Conservation (phyloP, 2,888 invertebrate genomes). For the Nudaria mundana region DNA sequence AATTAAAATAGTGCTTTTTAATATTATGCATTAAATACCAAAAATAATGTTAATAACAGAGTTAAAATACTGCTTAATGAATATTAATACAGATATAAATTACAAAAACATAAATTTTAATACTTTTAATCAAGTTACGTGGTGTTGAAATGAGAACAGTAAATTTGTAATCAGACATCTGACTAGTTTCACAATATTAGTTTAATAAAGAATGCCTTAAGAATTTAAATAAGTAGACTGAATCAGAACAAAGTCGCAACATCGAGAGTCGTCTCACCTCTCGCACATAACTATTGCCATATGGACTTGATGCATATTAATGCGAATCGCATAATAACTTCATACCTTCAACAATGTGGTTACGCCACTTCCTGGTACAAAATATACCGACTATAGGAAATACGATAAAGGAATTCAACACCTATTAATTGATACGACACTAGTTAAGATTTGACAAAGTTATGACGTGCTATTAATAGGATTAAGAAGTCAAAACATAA, state of each 20-base stretch:
- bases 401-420: constrained; percentile 23
- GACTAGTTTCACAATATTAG: constrained; percentile 30
- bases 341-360: constrained; percentile 54
- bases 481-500: too few species aligned
- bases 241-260: constrained; percentile 35
- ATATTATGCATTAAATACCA: too few species aligned
- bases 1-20: too few species aligned
- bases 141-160: not conserved
- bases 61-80: too few species aligned
- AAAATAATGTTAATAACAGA: too few species aligned
- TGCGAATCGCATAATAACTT: constrained; percentile 57
- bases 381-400: constrained; percentile 30
- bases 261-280: constrained; percentile 41
- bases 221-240: constrained; percentile 34
- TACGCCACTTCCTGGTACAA: constrained; percentile 65
- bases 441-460: not conserved
- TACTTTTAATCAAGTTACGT: not conserved
- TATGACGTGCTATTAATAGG: not conserved
- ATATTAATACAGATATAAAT: not conserved
- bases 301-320: constrained; percentile 66
- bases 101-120: not conserved
- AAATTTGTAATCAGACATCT: constrained; percentile 13
- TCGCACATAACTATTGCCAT: constrained; percentile 40
- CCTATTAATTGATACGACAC: not conserved
- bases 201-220: constrained; percentile 25